Conservation (phyloP, 2,888 invertebrate species). For the Uloborus plumipes region DNA sequence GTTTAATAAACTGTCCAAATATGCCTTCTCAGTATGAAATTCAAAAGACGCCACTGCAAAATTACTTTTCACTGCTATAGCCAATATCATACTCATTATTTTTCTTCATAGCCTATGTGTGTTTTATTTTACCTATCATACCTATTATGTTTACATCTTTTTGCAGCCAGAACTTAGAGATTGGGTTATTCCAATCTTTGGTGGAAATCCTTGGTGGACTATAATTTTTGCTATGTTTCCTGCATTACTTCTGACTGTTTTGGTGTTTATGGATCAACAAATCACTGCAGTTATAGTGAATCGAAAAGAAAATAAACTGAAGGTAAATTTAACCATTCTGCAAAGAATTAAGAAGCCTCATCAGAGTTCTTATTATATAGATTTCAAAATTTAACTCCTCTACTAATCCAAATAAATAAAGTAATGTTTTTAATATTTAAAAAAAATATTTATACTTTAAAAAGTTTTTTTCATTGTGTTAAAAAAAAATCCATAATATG, state of each 20-base stretch:
- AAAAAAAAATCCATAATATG: no score
- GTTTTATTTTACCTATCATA: no score
- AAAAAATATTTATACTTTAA: no score
- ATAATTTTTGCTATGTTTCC: slow-evolving; percentile 72
- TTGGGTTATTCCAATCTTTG: slow-evolving; percentile 65
- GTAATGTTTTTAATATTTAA: no score
- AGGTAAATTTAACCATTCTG: slow-evolving; percentile 69
- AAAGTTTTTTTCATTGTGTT: no score
- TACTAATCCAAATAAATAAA: not conserved
- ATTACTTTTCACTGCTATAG: no score
- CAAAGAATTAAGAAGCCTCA: not conserved
- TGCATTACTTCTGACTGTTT: slow-evolving; percentile 73
- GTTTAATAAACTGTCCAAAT: no score
- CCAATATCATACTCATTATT: no score
- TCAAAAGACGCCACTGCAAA: no score
- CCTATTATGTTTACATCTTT: not conserved
- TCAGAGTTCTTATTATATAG: not conserved
- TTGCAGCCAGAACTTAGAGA: slow-evolving; percentile 62
- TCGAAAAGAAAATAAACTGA: slow-evolving; percentile 74
- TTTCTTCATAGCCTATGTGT: no score
- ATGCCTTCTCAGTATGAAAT: no score
- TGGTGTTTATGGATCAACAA: slow-evolving; percentile 76
- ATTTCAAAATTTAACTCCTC: not conserved
- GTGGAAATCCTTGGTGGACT: slow-evolving; percentile 72
- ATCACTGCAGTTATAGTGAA: slow-evolving; percentile 76